A percentile compares a stretch with the other conserved stretches of the same genome.
Conservation (phyloP, 2,888 invertebrate genomes). For the Pandemis heparana region DNA sequence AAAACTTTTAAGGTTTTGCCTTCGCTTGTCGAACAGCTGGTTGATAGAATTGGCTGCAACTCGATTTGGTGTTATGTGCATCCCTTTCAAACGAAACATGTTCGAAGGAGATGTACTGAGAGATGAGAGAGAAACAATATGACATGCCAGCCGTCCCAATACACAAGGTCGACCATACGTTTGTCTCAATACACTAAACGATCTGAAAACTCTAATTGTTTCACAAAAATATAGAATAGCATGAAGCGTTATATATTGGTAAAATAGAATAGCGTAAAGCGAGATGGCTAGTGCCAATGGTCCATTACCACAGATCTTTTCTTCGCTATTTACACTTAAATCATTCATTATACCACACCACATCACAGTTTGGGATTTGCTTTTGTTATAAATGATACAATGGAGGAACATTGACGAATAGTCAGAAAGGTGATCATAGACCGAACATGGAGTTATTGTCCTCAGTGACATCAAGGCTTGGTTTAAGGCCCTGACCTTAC, state of each 20-base stretch:
- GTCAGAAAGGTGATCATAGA: conserved; percentile 1
- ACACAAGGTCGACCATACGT: neutral
- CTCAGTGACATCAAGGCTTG: conserved; percentile 28
- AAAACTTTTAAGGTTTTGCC: neutral
- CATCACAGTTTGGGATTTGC: neutral
- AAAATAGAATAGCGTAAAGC: neutral
- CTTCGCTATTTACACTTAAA: neutral
- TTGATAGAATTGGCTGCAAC: neutral
- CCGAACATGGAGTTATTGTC: conserved; percentile 25
- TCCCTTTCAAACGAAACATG: neutral
- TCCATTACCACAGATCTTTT: neutral
- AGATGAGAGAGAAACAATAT: neutral
- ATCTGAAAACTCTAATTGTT: too few relatives aligned
- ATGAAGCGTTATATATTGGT: too few relatives aligned
- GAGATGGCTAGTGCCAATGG: neutral
- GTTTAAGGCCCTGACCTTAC: conserved; percentile 25
- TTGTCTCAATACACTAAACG: neutral
- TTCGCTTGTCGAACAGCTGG: neutral
- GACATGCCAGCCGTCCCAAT: neutral
- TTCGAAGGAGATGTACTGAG: neutral
- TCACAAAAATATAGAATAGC: too few relatives aligned
- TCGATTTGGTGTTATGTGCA: neutral
- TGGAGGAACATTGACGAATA: conserved; percentile 21
- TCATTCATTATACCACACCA: neutral
- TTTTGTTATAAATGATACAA: neutral